Conservation (phyloP, 2,888 invertebrate species). For the Phrixothrix hirtus region DNA sequence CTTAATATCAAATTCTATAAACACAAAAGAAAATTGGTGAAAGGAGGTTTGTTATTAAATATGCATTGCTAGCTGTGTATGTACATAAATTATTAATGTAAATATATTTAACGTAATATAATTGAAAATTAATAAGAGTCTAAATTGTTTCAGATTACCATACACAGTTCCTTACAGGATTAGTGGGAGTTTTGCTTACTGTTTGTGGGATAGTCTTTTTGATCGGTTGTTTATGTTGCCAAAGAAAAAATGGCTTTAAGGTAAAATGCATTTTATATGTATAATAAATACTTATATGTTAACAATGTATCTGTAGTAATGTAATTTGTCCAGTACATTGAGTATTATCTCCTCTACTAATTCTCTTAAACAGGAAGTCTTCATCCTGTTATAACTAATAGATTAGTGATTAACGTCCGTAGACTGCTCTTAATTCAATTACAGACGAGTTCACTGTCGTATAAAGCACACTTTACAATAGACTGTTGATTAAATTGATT, state of each 20-base stretch:
- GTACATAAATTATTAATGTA: too few species aligned
- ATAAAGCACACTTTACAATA: not conserved
- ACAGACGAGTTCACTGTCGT: not conserved
- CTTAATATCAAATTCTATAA: too few species aligned
- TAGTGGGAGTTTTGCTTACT: constrained; percentile 51
- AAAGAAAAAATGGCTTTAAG: constrained; percentile 57
- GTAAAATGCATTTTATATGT: constrained; percentile 40
- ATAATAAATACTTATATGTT: constrained; percentile 1
- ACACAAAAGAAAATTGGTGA: too few species aligned
- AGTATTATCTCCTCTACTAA: constrained; percentile 8
- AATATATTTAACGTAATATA: too few species aligned
- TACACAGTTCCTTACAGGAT: constrained; percentile 50
- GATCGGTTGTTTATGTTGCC: constrained; percentile 56
- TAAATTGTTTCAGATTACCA: constrained; percentile 45
- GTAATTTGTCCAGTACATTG: too few species aligned
- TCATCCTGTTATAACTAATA: constrained; percentile 32
- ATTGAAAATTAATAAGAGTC: not conserved
- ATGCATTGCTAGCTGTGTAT: too few species aligned
- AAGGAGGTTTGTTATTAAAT: too few species aligned
- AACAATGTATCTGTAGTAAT: constrained; percentile 3
- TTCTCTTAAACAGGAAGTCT: constrained; percentile 32
- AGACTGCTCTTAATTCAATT: not conserved
- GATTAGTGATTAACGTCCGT: constrained; percentile 3
- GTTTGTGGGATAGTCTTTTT: constrained; percentile 53
- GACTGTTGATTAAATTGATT: not conserved